Base-by-base conservation (phyloP, 1,140 invertebrate species). In the Drosophila takahashii region DNA sequence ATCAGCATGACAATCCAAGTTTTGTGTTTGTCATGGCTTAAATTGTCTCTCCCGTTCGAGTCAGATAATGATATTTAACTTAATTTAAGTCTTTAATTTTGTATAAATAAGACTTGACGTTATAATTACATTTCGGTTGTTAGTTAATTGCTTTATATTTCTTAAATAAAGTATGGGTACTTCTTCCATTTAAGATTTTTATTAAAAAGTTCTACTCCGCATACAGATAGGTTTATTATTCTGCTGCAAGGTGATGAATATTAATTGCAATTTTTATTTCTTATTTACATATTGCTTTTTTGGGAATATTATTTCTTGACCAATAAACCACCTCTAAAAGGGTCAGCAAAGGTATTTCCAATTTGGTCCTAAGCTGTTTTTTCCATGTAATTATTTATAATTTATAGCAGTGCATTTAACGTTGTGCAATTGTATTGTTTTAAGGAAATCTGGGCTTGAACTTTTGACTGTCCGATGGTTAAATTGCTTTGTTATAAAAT, bases 401-500 rank as follows among this genome's bases (percentile, higher is more conserved):
- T 37, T 29, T 13, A 18, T 62, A 7, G 16, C 32, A 15, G n/a
- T 44, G 10, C 27, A 18, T 27, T 10, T 16, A 44, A 13, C 6
- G 15, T 61, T 47, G 42, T 47, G 42, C 32, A 64, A 56, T 44
- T 2, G 39, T 18, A 57, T 57, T 57, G 54, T 57, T 57, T 45
- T 32, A 45, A 29, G 10, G 16, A 15, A 69, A 69, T 39, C 66
- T 56, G 22, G 10, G 13, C 15, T 8, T 53, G 32, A 56, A 70
- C 56, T 48, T 70, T 54, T 39, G 62, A 32, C 62, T 48, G 11
- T 4, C 32, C 15, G 10, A 15, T 8, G 15, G 18, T 18, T 36
- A n/a, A 62, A 34, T 26, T 54, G 66, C 64, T 70, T 70, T 69
- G 66, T 70, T 69, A 69, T 69, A 69, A 69, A 70, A 70, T 47